Percentiles rank a stretch among this genome's conserved stretches.
These are phyloP conservation scores for Aproaerema taeniolella DNA, from an alignment of 2,888 invertebrate species.

Conservation along the genomic window DNA sequence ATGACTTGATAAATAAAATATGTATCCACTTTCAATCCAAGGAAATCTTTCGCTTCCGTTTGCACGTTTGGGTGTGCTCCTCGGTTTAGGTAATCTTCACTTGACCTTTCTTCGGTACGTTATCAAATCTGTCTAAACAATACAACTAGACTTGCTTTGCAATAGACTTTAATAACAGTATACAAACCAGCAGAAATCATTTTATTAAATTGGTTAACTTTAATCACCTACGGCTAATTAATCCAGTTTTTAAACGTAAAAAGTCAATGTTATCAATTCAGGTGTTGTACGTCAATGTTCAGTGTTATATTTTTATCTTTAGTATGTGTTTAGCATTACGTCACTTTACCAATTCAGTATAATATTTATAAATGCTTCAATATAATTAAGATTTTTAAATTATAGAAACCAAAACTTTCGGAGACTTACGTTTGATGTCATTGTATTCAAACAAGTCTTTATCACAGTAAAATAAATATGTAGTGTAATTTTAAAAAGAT, in stretches of 20 bases:
- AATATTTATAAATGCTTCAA: neutral
- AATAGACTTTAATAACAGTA: too few species aligned
- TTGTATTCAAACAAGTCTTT: neutral
- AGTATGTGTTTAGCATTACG: constrained; percentile 15
- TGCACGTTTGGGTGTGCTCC: too few species aligned
- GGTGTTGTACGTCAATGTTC: constrained; percentile 28
- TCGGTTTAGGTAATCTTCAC: too few species aligned
- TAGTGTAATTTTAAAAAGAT: constrained; percentile 11
- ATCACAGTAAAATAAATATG: constrained; percentile 4
- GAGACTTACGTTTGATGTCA: neutral
- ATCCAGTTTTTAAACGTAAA: constrained; percentile 25
- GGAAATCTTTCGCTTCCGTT: too few species aligned
- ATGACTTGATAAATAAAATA: too few species aligned
- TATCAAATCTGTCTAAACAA: too few species aligned
- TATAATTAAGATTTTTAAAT: neutral
- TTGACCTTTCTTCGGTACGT: too few species aligned
- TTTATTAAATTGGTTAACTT: too few species aligned
- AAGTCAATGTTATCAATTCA: constrained; percentile 9
- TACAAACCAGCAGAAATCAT: too few species aligned
- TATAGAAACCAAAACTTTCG: neutral
- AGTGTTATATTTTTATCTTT: constrained; percentile 27
- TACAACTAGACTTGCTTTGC: too few species aligned
- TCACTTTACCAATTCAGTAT: constrained; percentile 21
- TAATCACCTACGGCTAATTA: too few species aligned
- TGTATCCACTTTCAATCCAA: too few species aligned